Evolutionary conservation across 2,888 invertebrate genomes (phyloP).

Genomic region (Athalia cordata): DNA sequence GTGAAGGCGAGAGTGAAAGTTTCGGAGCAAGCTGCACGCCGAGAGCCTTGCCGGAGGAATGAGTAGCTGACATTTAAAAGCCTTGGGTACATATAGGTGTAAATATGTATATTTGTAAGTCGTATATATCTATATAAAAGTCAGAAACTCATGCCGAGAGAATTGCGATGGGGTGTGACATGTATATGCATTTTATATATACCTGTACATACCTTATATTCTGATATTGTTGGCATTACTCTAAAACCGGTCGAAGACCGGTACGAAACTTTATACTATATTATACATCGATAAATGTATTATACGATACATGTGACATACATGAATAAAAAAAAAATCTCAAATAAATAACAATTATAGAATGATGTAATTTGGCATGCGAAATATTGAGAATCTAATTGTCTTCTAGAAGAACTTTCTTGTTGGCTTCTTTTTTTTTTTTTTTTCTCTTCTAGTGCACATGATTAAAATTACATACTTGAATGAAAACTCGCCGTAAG

Average conservation of each 20-base stretch:
- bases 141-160: background rate
- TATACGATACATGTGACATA: background rate
- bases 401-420: too few relatives aligned
- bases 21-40: conserved; percentile 20
- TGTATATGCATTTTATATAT: background rate
- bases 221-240: conserved; percentile 19
- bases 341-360: background rate
- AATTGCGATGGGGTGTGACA: conserved; percentile 8
- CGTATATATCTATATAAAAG: background rate
- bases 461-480: too few relatives aligned
- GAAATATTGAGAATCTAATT: too few relatives aligned
- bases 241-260: conserved; percentile 31
- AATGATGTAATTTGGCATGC: too few relatives aligned
- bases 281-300: background rate
- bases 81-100: background rate
- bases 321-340: too few relatives aligned
- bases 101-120: background rate
- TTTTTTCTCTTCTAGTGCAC: too few relatives aligned
- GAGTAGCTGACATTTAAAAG: background rate
- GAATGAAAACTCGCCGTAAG: too few relatives aligned
- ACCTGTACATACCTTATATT: background rate
- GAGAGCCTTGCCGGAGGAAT: conserved; percentile 32
- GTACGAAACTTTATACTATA: conserved; percentile 4
- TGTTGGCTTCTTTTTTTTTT: too few relatives aligned
- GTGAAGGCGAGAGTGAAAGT: conserved; percentile 39